Percentiles rank a stretch among this genome's conserved stretches.
These are phyloP conservation scores for Reinhardtius hippoglossoides DNA, from an alignment of 2,113 vertebrate genomes.

Conservation along the genomic window DNA sequence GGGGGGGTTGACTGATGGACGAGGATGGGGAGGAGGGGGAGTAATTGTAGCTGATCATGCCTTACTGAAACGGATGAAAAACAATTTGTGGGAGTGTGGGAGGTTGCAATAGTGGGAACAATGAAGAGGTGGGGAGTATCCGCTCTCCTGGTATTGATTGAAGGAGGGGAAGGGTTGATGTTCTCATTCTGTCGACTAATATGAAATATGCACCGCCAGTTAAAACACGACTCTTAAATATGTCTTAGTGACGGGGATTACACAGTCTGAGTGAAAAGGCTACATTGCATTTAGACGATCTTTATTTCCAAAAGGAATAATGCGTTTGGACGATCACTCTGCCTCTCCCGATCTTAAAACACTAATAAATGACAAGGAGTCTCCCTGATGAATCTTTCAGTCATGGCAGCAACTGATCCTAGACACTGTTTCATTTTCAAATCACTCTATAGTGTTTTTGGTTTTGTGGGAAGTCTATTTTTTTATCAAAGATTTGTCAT, in stretches of 20 bases:
- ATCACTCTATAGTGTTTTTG: not conserved
- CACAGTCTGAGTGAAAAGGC: not conserved
- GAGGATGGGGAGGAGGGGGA: not conserved
- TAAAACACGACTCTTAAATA: not conserved
- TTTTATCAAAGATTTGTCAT: not conserved
- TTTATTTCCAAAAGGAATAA: constrained; percentile 9
- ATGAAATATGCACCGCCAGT: not conserved
- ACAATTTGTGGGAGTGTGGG: constrained; percentile 17
- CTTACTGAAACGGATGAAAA: constrained; percentile 38
- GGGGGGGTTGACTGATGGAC: too few relatives aligned
- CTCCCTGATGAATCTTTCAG: constrained; percentile 23
- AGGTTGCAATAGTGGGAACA: not conserved
- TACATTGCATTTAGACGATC: not conserved
- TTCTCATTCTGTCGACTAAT: constrained; percentile 1
- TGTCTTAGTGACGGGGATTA: not conserved
- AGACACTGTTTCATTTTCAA: constrained; percentile 20
- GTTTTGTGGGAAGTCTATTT: not conserved
- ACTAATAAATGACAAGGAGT: constrained; percentile 5
- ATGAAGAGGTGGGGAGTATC: constrained; percentile 4
- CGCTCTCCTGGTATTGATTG: constrained; percentile 16
- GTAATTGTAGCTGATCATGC: constrained; percentile 49
- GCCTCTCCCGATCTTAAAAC: not conserved
- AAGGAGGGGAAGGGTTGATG: not conserved
- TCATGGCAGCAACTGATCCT: constrained; percentile 4
- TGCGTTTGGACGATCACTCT: not conserved